A percentile compares a stretch with the other conserved stretches of the same genome.
phyloP scores from a whole-genome alignment of 2,888 invertebrate species.

The Eustalomyia histrio region DNA sequence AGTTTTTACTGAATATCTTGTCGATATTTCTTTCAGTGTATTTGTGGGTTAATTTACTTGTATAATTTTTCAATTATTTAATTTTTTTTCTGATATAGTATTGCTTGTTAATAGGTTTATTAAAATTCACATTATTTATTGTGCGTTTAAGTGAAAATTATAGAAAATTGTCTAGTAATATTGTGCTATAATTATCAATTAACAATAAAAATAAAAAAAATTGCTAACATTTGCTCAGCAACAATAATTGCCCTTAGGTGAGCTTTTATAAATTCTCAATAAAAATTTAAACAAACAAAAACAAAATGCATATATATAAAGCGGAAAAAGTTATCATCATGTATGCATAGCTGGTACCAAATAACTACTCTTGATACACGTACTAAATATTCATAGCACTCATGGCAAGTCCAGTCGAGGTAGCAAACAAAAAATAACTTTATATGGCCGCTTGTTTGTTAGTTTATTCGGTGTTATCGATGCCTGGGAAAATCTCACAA shows the following conservation, averaged over 20 bases:
- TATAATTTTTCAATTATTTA: slow-evolving; percentile 4
- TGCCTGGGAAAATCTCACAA: slow-evolving; percentile 74
- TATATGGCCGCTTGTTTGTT: slow-evolving; percentile 44
- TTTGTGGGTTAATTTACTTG: background rate
- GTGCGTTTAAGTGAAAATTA: slow-evolving; percentile 61
- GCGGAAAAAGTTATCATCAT: slow-evolving; percentile 57
- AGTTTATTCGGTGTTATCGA: slow-evolving; percentile 56
- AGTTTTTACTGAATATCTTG: no score
- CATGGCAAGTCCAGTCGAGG: slow-evolving; percentile 31
- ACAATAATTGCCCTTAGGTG: slow-evolving; percentile 56
- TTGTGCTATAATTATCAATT: slow-evolving; percentile 74
- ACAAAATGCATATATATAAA: slow-evolving; percentile 16
- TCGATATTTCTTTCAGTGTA: background rate
- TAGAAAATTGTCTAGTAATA: slow-evolving; percentile 60
- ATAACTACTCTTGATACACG: slow-evolving; percentile 60
- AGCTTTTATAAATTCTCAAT: slow-evolving; percentile 51
- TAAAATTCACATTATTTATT: slow-evolving; percentile 59
- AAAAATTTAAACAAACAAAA: slow-evolving; percentile 28
- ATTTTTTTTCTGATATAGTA: slow-evolving; percentile 7
- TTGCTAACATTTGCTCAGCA: slow-evolving; percentile 68
- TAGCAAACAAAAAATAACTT: slow-evolving; percentile 38
- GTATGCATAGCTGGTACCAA: slow-evolving; percentile 53
- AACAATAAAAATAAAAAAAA: slow-evolving; percentile 68
- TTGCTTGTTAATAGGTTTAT: slow-evolving; percentile 55
- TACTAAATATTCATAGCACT: slow-evolving; percentile 19